Percentiles rank a stretch among this genome's conserved stretches.
Evolutionary conservation across 1,140 invertebrate genomes (phyloP).

Genomic region (Ostrea denselamellosa): DNA sequence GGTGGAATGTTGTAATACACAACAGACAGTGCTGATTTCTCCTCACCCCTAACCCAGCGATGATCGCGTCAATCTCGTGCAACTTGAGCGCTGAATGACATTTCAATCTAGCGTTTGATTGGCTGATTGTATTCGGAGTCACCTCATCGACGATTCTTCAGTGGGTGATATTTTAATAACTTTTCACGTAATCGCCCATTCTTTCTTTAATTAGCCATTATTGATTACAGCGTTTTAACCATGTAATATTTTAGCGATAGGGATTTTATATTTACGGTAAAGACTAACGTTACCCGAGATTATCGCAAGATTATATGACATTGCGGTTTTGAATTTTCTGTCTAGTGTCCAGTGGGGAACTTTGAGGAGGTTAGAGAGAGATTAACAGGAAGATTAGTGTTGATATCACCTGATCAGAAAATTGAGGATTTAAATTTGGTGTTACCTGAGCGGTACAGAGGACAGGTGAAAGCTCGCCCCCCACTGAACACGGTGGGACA

Average conservation of each 20-base stretch:
- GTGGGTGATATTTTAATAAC: constrained; percentile 29
- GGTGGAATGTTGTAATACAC: constrained; percentile 31
- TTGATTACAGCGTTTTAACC: neutral
- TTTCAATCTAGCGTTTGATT: constrained; percentile 13
- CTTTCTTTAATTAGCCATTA: constrained; percentile 20
- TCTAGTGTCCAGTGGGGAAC: neutral
- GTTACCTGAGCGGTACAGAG: neutral
- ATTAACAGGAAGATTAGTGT: constrained; percentile 25
- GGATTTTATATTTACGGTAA: constrained; percentile 9
- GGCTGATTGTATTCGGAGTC: neutral
- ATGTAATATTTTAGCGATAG: neutral
- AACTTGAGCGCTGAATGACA: constrained; percentile 37
- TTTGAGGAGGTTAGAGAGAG: neutral
- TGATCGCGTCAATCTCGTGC: constrained; percentile 33
- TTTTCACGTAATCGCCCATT: neutral
- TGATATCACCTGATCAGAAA: constrained; percentile 24
- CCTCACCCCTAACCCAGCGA: constrained; percentile 22
- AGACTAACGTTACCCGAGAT: neutral
- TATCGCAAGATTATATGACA: constrained; percentile 15
- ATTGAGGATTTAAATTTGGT: constrained; percentile 15
- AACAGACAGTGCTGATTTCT: constrained; percentile 6
- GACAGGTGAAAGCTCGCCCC: constrained; percentile 25
- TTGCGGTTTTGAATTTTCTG: neutral
- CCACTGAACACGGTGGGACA: neutral
- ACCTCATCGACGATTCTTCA: constrained; percentile 12